A percentile compares a stretch with the other conserved stretches of the same genome.
phyloP scores from a whole-genome alignment of 2,888 invertebrate genomes.

The Xylophagus ater region DNA sequence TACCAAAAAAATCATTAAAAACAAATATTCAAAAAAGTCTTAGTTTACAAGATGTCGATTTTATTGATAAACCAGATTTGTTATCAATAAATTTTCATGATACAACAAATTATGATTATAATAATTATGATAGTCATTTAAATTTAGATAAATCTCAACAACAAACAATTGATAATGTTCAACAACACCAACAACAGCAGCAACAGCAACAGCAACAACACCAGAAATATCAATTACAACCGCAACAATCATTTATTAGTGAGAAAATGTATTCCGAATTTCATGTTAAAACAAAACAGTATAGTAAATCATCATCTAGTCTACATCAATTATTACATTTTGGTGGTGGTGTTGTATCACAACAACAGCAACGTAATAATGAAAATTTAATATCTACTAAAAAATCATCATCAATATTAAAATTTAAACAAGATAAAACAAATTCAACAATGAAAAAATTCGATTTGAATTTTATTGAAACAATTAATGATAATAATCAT shows the following conservation, averaged over 20 bases:
- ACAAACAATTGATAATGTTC: background rate
- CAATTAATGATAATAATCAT: background rate
- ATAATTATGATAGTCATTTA: background rate
- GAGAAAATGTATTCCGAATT: slow-evolving; percentile 59
- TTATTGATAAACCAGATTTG: slow-evolving; percentile 32
- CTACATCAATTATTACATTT: slow-evolving; percentile 39
- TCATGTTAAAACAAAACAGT: slow-evolving; percentile 56
- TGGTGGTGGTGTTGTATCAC: slow-evolving; percentile 33
- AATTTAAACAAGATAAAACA: slow-evolving; percentile 3
- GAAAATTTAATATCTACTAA: no score
- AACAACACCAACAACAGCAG: background rate
- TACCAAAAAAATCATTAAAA: slow-evolving; percentile 28
- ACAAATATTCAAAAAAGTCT: slow-evolving; percentile 32
- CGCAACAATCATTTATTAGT: slow-evolving; percentile 54
- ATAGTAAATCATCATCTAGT: slow-evolving; percentile 53
- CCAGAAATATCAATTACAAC: no score
- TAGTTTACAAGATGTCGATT: slow-evolving; percentile 35
- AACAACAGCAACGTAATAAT: slow-evolving; percentile 21
- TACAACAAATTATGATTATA: slow-evolving; percentile 15
- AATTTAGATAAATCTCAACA: background rate
- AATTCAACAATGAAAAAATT: slow-evolving; percentile 2
- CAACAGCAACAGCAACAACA: slow-evolving; percentile 1
- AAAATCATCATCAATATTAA: no score
- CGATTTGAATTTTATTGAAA: slow-evolving; percentile 5
- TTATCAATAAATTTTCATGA: slow-evolving; percentile 19